Conservation (phyloP, 92 coral and sea anemone species). For the Phymanthus crucifer region DNA sequence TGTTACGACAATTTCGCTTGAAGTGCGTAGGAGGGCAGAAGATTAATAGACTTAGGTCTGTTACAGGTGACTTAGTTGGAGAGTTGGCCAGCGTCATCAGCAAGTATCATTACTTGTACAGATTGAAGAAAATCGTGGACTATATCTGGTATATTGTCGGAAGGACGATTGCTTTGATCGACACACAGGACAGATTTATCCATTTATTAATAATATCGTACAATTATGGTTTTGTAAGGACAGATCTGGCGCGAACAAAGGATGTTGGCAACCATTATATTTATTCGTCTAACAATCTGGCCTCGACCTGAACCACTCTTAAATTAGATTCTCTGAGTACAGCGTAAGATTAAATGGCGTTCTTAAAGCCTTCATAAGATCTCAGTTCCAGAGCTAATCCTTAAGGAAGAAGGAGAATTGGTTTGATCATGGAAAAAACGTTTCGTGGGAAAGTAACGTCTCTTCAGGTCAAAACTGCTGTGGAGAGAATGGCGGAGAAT, state of each 20-base stretch:
- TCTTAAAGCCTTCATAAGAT: neutral
- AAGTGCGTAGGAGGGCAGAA: neutral
- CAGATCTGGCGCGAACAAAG: slow-evolving; percentile 38
- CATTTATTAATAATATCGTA: slow-evolving; percentile 36
- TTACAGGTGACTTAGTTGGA: neutral
- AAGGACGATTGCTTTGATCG: neutral
- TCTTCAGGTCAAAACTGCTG: neutral
- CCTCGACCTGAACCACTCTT: neutral
- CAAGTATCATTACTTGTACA: neutral
- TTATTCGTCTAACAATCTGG: neutral
- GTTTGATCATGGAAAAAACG: slow-evolving; percentile 5
- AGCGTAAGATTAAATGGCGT: neutral
- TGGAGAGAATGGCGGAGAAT: neutral
- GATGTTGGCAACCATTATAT: slow-evolving; percentile 15
- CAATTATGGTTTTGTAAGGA: slow-evolving; percentile 42
- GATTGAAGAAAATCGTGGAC: neutral
- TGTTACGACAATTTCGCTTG: neutral
- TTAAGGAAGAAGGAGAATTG: neutral
- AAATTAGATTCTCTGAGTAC: neutral
- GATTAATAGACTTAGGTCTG: neutral
- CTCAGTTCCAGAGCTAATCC: neutral
- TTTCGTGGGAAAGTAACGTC: slow-evolving; percentile 22
- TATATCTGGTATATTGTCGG: neutral
- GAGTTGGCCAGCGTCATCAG: neutral
- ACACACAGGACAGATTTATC: slow-evolving; percentile 10